phyloP scores from a whole-genome alignment of 1,140 invertebrate genomes.

The Meloidogyne exigua region DNA sequence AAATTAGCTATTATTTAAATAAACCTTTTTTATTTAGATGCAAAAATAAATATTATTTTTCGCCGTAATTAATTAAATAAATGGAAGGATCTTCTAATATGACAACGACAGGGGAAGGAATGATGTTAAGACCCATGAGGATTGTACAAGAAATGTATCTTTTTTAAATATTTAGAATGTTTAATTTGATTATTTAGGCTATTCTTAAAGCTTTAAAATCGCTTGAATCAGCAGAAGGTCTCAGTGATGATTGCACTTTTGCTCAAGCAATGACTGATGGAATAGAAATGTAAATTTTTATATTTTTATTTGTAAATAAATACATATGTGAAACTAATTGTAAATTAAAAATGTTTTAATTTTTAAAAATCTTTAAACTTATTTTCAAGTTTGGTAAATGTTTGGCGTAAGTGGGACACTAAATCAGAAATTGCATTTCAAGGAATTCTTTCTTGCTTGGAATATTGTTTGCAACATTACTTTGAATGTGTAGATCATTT shows the following conservation, averaged over 20 bases:
- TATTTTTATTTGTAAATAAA: too few relatives aligned
- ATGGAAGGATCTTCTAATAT: not conserved
- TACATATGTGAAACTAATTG: too few relatives aligned
- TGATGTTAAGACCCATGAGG: not conserved
- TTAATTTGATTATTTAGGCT: constrained; percentile 32
- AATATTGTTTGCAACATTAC: constrained; percentile 50
- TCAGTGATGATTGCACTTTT: constrained; percentile 37
- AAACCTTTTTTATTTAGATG: not conserved
- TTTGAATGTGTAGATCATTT: constrained; percentile 52
- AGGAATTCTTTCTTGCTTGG: constrained; percentile 42
- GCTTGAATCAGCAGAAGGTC: constrained; percentile 27
- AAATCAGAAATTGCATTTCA: constrained; percentile 52
- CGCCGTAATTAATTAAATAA: not conserved
- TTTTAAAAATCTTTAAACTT: too few relatives aligned
- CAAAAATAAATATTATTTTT: not conserved
- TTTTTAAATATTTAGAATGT: not conserved
- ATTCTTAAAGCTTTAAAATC: constrained; percentile 40
- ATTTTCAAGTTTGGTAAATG: constrained; percentile 27
- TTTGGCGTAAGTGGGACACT: constrained; percentile 47
- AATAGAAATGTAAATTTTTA: constrained; percentile 27
- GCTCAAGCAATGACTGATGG: constrained; percentile 32
- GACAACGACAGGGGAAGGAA: not conserved
- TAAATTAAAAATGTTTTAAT: too few relatives aligned
- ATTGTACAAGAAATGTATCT: not conserved
- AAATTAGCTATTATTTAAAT: not conserved